Evolutionary conservation across 1,140 invertebrate genomes (phyloP).

Genomic region (Lordiphosa clarofinis): DNA sequence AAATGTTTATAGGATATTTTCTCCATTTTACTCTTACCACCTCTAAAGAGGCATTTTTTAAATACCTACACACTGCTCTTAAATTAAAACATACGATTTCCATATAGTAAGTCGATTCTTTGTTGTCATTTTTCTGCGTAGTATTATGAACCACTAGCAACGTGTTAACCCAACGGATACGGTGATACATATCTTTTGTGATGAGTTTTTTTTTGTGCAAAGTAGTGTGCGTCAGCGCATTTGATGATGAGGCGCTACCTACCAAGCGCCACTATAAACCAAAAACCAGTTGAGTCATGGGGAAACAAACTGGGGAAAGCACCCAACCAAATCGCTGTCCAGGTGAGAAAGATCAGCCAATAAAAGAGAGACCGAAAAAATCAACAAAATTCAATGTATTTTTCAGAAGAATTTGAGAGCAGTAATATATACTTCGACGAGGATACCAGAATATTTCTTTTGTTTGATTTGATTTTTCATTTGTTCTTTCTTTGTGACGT

Average conservation of each 20-base stretch:
- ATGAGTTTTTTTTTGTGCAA: neutral
- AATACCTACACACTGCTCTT: too few species aligned
- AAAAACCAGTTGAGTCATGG: conserved; percentile 29
- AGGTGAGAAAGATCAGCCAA: conserved; percentile 7
- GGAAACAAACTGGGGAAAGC: conserved; percentile 14
- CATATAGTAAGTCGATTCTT: neutral
- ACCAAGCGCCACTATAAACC: neutral
- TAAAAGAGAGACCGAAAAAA: neutral
- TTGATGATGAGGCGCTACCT: neutral
- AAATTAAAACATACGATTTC: too few species aligned
- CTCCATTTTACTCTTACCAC: too few species aligned
- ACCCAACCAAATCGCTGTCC: conserved; percentile 19
- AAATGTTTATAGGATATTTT: too few species aligned
- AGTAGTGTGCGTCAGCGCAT: conserved; percentile 25
- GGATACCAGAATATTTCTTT: neutral
- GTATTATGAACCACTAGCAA: conserved; percentile 22
- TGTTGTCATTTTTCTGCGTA: conserved; percentile 16
- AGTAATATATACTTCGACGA: too few species aligned
- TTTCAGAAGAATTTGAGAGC: neutral
- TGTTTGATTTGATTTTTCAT: too few species aligned
- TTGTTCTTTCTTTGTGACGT: conserved; percentile 8
- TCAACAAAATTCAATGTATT: conserved; percentile 4
- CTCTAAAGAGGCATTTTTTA: too few species aligned
- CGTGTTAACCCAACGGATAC: conserved; percentile 7
- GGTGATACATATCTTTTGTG: neutral